These are phyloP conservation scores for Ophraella communa DNA, from an alignment of 2,888 invertebrate species.

Conservation along the genomic window DNA sequence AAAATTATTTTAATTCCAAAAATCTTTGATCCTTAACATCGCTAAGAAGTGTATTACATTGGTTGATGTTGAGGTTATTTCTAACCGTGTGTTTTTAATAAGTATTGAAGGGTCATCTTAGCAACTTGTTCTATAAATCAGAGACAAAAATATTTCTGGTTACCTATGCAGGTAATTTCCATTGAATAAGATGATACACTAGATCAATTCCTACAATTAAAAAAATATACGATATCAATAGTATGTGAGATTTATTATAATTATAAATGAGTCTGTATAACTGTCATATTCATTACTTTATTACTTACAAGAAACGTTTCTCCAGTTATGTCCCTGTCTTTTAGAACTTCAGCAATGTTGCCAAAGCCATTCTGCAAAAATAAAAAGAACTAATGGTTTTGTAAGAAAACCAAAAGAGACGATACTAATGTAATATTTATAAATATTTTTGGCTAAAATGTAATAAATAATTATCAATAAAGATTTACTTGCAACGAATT, in stretches of 20 bases:
- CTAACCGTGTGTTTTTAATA: not conserved
- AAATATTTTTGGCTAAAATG: too few species aligned
- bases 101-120: constrained; percentile 8
- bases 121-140: constrained; percentile 2
- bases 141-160: not conserved
- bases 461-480: too few species aligned
- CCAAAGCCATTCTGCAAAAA: constrained; percentile 39
- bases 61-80: not conserved
- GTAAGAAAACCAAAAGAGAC: too few species aligned
- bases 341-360: constrained; percentile 33
- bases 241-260: not conserved
- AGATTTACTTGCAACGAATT: too few species aligned
- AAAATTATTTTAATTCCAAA: not conserved
- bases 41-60: not conserved
- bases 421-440: too few species aligned
- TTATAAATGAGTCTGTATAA: not conserved
- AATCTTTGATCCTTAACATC: not conserved
- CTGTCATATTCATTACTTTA: not conserved
- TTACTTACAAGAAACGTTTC: constrained; percentile 39
- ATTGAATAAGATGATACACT: not conserved
- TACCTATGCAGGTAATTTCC: constrained; percentile 7
- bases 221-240: constrained; percentile 14
- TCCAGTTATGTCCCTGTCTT: constrained; percentile 34
- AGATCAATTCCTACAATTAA: constrained; percentile 14
- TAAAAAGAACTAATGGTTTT: too few species aligned